Evolutionary conservation across 2,797 vertebrate genomes (phyloP).

Genomic region (Diglossa cyanea): DNA sequence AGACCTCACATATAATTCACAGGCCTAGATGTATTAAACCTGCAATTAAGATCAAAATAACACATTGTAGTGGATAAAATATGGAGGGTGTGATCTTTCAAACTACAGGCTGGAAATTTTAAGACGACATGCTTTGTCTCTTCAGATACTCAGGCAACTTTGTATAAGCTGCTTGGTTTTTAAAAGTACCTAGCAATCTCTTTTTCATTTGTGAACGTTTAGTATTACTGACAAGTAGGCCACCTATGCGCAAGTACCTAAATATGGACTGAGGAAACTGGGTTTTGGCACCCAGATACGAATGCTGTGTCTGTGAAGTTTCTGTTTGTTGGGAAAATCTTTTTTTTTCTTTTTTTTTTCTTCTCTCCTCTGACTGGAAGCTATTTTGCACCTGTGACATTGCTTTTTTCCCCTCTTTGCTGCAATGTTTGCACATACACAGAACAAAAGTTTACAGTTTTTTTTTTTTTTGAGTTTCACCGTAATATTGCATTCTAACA

Average conservation of each 20-base stretch:
- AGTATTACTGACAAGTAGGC: slow-evolving; percentile 45
- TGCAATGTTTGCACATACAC: background rate
- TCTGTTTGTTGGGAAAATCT: slow-evolving; percentile 36
- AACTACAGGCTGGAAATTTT: background rate
- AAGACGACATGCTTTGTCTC: background rate
- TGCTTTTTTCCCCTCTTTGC: background rate
- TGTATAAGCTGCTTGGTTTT: background rate
- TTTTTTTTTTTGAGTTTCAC: background rate
- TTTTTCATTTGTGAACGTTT: background rate
- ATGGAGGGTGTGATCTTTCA: background rate
- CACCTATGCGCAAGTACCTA: slow-evolving; percentile 34
- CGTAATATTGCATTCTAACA: background rate
- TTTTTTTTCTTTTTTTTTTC: background rate
- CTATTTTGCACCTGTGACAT: background rate
- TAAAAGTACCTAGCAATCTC: background rate
- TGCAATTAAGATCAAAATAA: slow-evolving; percentile 48
- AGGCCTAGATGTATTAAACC: slow-evolving; percentile 48
- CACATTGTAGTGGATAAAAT: slow-evolving; percentile 29
- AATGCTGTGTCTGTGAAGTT: background rate
- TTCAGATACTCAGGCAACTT: background rate
- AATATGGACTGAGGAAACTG: slow-evolving; percentile 41
- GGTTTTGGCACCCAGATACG: slow-evolving; percentile 5
- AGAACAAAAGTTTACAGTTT: background rate
- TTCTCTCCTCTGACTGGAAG: background rate
- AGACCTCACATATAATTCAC: slow-evolving; percentile 51